phyloP scores from a whole-genome alignment of 2,888 invertebrate genomes.

The Nymphalis urticae region DNA sequence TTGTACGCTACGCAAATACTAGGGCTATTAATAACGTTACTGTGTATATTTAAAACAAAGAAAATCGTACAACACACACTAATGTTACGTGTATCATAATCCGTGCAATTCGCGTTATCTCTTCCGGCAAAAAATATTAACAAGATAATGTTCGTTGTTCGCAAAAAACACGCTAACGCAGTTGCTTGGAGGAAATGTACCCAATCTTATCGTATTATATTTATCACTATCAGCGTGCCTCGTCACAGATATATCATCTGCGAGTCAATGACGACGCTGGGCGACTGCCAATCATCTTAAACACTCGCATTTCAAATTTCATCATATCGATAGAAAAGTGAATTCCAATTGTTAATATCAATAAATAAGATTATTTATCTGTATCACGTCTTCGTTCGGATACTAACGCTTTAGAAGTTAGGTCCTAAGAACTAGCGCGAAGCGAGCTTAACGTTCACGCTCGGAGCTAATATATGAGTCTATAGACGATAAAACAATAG shows the following conservation, averaged over 20 bases:
- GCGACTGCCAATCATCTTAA: background rate
- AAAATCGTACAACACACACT: slow-evolving; percentile 6
- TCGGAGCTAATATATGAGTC: background rate
- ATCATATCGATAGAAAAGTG: too few species aligned
- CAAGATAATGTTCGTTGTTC: slow-evolving; percentile 49
- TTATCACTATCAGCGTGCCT: slow-evolving; percentile 37
- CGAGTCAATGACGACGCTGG: background rate
- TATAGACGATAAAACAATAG: slow-evolving; percentile 38
- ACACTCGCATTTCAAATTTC: too few species aligned
- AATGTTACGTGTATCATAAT: slow-evolving; percentile 26
- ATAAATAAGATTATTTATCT: too few species aligned
- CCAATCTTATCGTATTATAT: slow-evolving; percentile 53
- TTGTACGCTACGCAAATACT: background rate
- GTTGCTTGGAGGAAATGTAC: slow-evolving; percentile 72
- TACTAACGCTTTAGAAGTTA: background rate
- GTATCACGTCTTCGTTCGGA: too few species aligned
- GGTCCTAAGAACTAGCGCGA: background rate
- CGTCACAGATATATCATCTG: slow-evolving; percentile 33
- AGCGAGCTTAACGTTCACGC: background rate
- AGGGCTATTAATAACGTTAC: background rate
- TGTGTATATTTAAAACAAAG: slow-evolving; percentile 4
- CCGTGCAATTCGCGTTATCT: slow-evolving; percentile 50
- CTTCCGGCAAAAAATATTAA: slow-evolving; percentile 51
- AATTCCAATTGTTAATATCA: too few species aligned
- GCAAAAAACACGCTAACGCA: slow-evolving; percentile 44